These are phyloP conservation scores for Argentina silus DNA, from an alignment of 2,797 vertebrate species.

Conservation along the genomic window DNA sequence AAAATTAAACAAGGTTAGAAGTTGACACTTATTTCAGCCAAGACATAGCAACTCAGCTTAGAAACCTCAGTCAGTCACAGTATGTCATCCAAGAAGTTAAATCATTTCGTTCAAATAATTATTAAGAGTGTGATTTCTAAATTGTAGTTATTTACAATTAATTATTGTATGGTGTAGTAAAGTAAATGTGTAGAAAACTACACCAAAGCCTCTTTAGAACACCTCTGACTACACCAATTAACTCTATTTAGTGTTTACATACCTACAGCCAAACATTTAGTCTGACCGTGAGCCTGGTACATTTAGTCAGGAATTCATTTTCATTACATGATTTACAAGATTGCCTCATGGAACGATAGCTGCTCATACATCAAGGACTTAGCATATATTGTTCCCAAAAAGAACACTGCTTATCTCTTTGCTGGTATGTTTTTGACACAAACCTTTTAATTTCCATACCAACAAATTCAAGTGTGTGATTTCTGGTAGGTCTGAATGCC, in stretches of 20 bases:
- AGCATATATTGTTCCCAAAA: slow-evolving; percentile 20
- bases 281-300: slow-evolving; percentile 28
- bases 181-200: slow-evolving; percentile 17
- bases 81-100: slow-evolving; percentile 19
- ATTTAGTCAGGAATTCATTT: slow-evolving; percentile 23
- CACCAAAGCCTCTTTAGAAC: neutral
- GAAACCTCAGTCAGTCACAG: slow-evolving; percentile 26
- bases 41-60: slow-evolving; percentile 27
- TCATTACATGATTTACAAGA: slow-evolving; percentile 44
- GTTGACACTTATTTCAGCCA: slow-evolving; percentile 30
- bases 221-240: too few species aligned
- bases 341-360: slow-evolving; percentile 43
- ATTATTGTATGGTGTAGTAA: slow-evolving; percentile 5
- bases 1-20: slow-evolving; percentile 25
- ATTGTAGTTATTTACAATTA: slow-evolving; percentile 11
- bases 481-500: slow-evolving; percentile 16
- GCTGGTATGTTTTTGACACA: slow-evolving; percentile 24
- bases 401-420: slow-evolving; percentile 21
- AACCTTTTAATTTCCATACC: slow-evolving; percentile 45
- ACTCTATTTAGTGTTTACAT: too few species aligned
- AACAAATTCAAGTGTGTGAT: slow-evolving; percentile 25
- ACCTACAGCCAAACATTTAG: slow-evolving; percentile 17
- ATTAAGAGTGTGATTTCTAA: neutral
- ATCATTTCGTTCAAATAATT: neutral
- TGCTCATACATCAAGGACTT: slow-evolving; percentile 34